These are phyloP conservation scores for Branchipolynoe longqiensis DNA, from an alignment of 2,888 invertebrate genomes.

Conservation along the genomic window DNA sequence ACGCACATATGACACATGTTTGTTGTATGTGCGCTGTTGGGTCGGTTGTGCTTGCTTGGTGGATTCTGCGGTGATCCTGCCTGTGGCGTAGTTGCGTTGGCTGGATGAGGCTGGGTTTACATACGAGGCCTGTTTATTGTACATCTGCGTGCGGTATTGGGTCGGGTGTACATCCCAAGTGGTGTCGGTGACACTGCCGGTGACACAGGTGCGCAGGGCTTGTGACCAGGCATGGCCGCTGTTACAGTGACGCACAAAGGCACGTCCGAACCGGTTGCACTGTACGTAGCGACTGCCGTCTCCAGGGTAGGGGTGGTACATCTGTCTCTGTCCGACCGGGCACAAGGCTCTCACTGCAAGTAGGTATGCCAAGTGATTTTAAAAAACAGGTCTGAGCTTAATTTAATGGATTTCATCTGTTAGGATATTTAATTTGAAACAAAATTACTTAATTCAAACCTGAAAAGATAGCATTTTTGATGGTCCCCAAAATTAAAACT, in stretches of 20 bases:
- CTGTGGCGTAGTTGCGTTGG: too few species aligned
- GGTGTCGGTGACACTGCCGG: not conserved
- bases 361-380: not conserved
- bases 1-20: too few species aligned
- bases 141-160: not conserved
- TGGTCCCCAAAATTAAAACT: too few species aligned
- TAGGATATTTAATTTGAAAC: too few species aligned
- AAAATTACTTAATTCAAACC: too few species aligned
- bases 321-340: not conserved
- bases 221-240: constrained; percentile 63
- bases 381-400: too few species aligned
- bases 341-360: constrained; percentile 9
- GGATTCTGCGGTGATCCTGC: too few species aligned
- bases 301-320: constrained; percentile 66
- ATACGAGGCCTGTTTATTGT: not conserved
- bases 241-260: constrained; percentile 66
- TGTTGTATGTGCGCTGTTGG: too few species aligned
- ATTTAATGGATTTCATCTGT: too few species aligned
- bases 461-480: too few species aligned
- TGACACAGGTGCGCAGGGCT: not conserved
- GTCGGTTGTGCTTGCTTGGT: too few species aligned
- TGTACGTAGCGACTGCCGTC: constrained; percentile 68
- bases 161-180: not conserved
- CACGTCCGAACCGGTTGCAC: constrained; percentile 69
- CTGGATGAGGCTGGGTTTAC: too few species aligned